These are phyloP conservation scores for Tetragonisca angustula DNA, from an alignment of 2,888 invertebrate species.

Conservation along the genomic window DNA sequence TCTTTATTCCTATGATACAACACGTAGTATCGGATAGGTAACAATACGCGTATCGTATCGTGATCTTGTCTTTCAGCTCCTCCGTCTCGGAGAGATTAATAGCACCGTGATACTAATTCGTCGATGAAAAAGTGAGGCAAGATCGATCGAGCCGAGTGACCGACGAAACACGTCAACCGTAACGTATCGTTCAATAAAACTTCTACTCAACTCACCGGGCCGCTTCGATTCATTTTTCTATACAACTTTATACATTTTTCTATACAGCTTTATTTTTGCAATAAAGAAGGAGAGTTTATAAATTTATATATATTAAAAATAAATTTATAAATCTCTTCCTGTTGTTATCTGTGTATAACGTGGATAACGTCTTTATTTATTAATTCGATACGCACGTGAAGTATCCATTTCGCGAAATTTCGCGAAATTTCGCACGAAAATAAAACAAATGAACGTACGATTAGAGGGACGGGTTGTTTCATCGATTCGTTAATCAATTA, in stretches of 20 bases:
- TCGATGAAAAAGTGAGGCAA: slow-evolving; percentile 34
- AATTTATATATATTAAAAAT: too few relatives aligned
- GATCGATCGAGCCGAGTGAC: slow-evolving; percentile 40
- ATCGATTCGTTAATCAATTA: slow-evolving; percentile 24
- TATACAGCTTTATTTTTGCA: neutral
- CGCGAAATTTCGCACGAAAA: neutral
- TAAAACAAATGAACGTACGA: neutral
- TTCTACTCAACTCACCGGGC: neutral
- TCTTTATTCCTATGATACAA: accelerated
- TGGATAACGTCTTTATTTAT: neutral
- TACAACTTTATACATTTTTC: neutral
- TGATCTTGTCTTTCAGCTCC: neutral
- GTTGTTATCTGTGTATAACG: neutral
- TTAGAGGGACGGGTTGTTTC: neutral
- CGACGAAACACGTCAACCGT: slow-evolving; percentile 32
- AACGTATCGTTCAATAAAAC: slow-evolving; percentile 21
- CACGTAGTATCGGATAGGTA: too few relatives aligned
- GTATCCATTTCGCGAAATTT: neutral
- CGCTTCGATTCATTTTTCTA: neutral
- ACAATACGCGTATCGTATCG: neutral
- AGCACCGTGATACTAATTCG: slow-evolving; percentile 2
- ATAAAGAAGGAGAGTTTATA: too few relatives aligned
- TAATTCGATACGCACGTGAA: neutral
- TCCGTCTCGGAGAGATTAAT: slow-evolving; percentile 32
- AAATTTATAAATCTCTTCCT: too few relatives aligned